Evolutionary conservation across 1,140 invertebrate species (phyloP), one percentile per base, ranked within the genome.

Genomic region (Sarcophaga bullata): DNA sequence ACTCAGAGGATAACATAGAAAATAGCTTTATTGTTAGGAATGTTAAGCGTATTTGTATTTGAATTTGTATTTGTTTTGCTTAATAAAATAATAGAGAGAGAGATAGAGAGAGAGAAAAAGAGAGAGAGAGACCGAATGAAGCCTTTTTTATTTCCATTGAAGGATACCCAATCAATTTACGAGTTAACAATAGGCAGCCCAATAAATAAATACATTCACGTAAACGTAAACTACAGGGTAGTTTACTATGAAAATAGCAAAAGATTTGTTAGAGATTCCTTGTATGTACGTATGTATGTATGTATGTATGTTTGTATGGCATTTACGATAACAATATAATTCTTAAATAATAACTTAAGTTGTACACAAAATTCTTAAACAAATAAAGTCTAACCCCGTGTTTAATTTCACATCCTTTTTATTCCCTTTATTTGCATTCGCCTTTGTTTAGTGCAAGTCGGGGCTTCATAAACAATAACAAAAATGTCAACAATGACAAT

Each of bases 401-500:
- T 68, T 68, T 68, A 25, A 68, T 68, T 68, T 68, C 62, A 68
- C 10, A 19, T 68, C n/a, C n/a, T 68, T 68, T 62, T 68, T 37
- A 17, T 50, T 17, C 13, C 47, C n/a, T 49, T 76, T 75, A 13
- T 49, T 49, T 6, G 46, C n/a, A 15, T n/a, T 13, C 3, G 49
- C 47, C 46, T 76, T 49, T 46, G 7, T 47, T 76, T 76, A 15
- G n/a, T 48, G 73, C 46, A 49, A 76, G 15, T n/a, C 75, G 48
- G 49, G 75, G 19, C 62, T 78, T 73, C 49, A 19, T 50, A 50
- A 52, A 25, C 13, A 52, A 7, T 37, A 7, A 25, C 7, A 9
- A 50, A 78, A 78, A 78, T 78, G 75, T 78, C 75, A 78, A 78
- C 75, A 78, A 78, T 68, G 62, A 68, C 17, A 68, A 68, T 10